These are phyloP conservation scores for Spongilla lacustris DNA, from an alignment of 37 sponge, comb jelly and placozoan genomes.

Conservation along the genomic window DNA sequence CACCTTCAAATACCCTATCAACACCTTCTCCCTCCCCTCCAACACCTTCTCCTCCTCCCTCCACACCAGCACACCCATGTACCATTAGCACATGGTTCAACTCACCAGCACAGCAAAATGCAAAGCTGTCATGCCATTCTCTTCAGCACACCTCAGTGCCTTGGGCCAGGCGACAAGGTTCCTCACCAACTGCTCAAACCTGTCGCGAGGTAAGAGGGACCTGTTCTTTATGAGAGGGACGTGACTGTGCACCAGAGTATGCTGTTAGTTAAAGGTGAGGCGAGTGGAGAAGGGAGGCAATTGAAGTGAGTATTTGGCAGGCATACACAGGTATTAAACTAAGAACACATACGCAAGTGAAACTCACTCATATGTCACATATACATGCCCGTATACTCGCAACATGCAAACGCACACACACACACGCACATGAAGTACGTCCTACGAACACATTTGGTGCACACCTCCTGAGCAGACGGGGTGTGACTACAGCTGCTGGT, in stretches of 20 bases:
- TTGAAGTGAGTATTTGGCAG: neutral
- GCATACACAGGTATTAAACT: neutral
- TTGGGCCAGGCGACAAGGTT: neutral
- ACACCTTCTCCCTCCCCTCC: neutral
- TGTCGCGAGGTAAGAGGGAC: neutral
- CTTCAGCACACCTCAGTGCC: neutral
- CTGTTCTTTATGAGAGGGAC: neutral
- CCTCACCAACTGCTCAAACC: neutral
- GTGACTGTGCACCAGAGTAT: neutral
- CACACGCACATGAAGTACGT: neutral
- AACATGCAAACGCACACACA: neutral
- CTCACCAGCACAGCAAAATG: neutral
- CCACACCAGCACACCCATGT: neutral
- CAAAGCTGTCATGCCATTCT: neutral
- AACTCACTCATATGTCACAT: neutral
- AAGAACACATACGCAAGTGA: neutral
- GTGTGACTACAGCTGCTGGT: neutral
- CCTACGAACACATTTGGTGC: neutral
- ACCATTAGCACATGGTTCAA: neutral
- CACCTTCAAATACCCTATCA: neutral
- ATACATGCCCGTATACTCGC: neutral
- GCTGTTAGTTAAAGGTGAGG: neutral
- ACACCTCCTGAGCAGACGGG: neutral
- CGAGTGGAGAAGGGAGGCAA: neutral
- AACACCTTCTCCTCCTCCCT: too few relatives aligned